Base-by-base conservation (phyloP, 2,888 invertebrate species). In the Parochlus steinenii region DNA sequence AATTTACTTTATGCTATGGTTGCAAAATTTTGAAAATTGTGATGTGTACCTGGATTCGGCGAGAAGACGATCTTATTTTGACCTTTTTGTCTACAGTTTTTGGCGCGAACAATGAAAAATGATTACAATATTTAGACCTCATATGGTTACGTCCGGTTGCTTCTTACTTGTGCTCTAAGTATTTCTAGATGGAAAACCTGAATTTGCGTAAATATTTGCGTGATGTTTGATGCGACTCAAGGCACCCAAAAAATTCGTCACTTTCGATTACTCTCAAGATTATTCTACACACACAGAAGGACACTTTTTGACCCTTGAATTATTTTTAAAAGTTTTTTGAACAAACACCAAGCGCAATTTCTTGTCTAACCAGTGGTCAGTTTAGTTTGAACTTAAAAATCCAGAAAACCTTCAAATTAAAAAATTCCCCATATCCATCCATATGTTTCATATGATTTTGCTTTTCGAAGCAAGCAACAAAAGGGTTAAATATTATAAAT, bases 301-400 rank as follows among this genome's bases (percentile, higher is more conserved):
- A n/a, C n/a, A n/a, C n/a, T n/a, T n/a, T n/a, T n/a, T n/a, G n/a
- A n/a, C n/a, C n/a, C n/a, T n/a, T n/a, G n/a, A n/a, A n/a, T n/a
- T n/a, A n/a, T n/a, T n/a, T n/a, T n/a, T n/a, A n/a, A n/a, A n/a
- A n/a, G n/a, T n/a, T n/a, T n/a, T n/a, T n/a, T n/a, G n/a, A n/a
- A n/a, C n/a, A n/a, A n/a, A n/a, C n/a, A n/a, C n/a, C n/a, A n/a
- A n/a, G n/a, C 12, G 22, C 20, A 18, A 18, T 35, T 35, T 36
- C 40, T 28, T 30, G 40, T 40, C 38, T 40, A 38, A 40, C 40
- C 40, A 38, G 38, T 40, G 40, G 40, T 40, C 40, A 36, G 37
- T 33, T 27, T 15, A 8, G 18, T 24, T 24, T 11, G 6, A 20
- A 41, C 33, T 33, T 37, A 33, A 29, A 11, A 25, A 24, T 15